Evolutionary conservation across 2,797 vertebrate genomes (phyloP).

Genomic region (Xyrichtys novacula): DNA sequence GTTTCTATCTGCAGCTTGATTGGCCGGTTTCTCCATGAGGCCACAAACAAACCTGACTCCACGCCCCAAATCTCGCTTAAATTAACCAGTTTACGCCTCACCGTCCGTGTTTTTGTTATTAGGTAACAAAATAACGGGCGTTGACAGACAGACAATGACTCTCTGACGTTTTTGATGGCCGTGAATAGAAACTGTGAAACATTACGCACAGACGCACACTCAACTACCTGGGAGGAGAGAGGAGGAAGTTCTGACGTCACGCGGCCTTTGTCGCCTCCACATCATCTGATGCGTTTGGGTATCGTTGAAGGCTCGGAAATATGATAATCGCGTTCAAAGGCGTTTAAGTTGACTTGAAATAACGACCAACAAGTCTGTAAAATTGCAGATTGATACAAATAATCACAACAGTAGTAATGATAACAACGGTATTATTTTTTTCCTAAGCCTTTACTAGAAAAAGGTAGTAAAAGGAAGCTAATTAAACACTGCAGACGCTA

Average conservation of each 20-base stretch:
- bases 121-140: neutral
- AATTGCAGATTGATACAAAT: too few species aligned
- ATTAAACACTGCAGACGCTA: too few species aligned
- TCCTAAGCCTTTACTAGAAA: too few species aligned
- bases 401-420: too few species aligned
- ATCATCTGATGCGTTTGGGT: conserved; percentile 54
- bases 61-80: too few species aligned
- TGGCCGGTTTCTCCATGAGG: neutral
- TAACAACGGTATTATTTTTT: too few species aligned
- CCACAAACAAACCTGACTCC: neutral
- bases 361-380: too few species aligned
- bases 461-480: too few species aligned
- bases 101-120: neutral
- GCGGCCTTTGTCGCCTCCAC: conserved; percentile 48
- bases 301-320: conserved; percentile 29
- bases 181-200: conserved; percentile 34
- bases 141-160: neutral
- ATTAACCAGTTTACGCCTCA: neutral
- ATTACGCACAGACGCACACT: too few species aligned
- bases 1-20: neutral
- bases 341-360: neutral
- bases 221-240: conserved; percentile 51
- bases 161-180: neutral
- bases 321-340: fast-evolving
- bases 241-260: conserved; percentile 69